Evolutionary conservation across 1,140 invertebrate genomes (phyloP).

Genomic region (Eufriesea mexicana): DNA sequence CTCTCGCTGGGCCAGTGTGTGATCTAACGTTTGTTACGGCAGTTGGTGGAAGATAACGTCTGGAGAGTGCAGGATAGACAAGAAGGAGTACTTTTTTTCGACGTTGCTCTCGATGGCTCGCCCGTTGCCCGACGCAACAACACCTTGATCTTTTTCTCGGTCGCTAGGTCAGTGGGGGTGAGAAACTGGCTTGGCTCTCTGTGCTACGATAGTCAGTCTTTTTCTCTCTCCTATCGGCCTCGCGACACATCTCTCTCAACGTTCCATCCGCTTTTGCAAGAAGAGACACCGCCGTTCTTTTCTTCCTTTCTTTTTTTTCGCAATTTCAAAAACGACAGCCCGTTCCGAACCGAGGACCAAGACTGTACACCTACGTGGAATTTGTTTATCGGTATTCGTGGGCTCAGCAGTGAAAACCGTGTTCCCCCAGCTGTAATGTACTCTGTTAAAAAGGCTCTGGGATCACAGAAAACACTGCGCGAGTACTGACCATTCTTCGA

Average conservation of each 20-base stretch:
- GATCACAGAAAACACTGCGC: conserved; percentile 81
- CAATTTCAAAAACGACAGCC: background rate
- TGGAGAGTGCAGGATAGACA: conserved; percentile 55
- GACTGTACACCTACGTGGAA: background rate
- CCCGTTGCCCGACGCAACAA: conserved; percentile 15
- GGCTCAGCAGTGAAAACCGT: conserved; percentile 81
- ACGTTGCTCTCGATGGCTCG: conserved; percentile 6
- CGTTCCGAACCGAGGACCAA: background rate
- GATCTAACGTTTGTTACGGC: conserved; percentile 80
- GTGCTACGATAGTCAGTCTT: conserved; percentile 81
- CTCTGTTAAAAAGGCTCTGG: conserved; percentile 74
- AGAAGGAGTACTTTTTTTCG: conserved; percentile 24
- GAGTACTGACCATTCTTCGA: conserved; percentile 72
- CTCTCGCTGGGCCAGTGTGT: conserved; percentile 79
- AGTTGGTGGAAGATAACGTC: conserved; percentile 72
- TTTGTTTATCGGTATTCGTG: conserved; percentile 8
- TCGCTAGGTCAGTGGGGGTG: conserved; percentile 81
- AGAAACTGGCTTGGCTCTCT: conserved; percentile 83
- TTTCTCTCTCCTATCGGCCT: conserved; percentile 83
- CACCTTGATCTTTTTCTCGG: conserved; percentile 59
- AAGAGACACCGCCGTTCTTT: background rate
- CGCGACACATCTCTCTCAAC: conserved; percentile 68
- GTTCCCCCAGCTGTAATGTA: conserved; percentile 78
- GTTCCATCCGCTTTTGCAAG: background rate
- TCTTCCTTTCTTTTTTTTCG: background rate